A percentile compares a stretch with the other conserved stretches of the same genome.
Evolutionary conservation across 2,888 invertebrate species (phyloP).

Genomic region (Pterobdella sp.): DNA sequence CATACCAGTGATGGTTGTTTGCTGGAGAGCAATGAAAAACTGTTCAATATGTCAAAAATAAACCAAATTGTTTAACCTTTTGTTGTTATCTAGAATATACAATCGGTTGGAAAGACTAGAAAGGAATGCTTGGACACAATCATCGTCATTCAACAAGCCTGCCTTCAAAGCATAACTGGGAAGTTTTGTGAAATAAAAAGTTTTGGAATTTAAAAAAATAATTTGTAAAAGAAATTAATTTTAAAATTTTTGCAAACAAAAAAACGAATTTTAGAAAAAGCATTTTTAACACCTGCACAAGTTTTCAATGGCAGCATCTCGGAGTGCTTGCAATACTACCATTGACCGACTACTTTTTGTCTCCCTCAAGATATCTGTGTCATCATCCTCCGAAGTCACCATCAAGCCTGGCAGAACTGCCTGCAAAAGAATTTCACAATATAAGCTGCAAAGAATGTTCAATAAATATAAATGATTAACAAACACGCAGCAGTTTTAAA

Average conservation of each 20-base stretch:
- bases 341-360: conserved; percentile 39
- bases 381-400: not conserved
- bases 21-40: conserved; percentile 4
- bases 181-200: not conserved
- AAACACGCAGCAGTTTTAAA: no score
- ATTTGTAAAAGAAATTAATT: no score
- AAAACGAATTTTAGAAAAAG: no score
- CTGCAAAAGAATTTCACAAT: no score
- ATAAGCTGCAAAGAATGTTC: no score
- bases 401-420: not conserved
- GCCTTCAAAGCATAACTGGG: conserved; percentile 67
- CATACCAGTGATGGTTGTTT: conserved; percentile 86
- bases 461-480: no score
- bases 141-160: conserved; percentile 76
- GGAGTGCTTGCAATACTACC: conserved; percentile 69
- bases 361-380: not conserved
- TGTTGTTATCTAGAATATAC: conserved; percentile 67
- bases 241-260: no score
- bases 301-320: conserved; percentile 91
- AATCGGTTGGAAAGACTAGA: conserved; percentile 85
- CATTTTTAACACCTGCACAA: conserved; percentile 70
- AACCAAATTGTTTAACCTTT: conserved; percentile 45
- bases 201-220: no score
- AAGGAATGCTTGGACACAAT: conserved; percentile 87
- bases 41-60: not conserved